A percentile compares a stretch with the other conserved stretches of the same genome.
Conservation (phyloP, 2,888 invertebrate species). For the Marronus borbonicus region DNA sequence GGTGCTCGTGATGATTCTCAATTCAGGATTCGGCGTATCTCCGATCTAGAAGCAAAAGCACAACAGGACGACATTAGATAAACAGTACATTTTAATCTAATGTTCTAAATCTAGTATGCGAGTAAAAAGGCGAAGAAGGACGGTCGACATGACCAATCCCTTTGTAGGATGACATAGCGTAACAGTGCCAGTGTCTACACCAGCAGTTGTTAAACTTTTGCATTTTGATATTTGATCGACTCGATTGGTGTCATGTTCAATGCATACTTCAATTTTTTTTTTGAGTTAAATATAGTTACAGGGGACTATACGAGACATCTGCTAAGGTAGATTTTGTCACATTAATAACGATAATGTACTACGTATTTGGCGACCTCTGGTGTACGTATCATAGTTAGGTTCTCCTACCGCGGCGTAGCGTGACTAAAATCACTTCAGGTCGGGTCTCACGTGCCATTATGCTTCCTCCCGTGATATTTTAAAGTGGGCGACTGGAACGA, state of each 20-base stretch:
- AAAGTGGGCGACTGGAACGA: constrained; percentile 29
- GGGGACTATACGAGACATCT: too few species aligned
- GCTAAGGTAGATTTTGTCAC: neutral
- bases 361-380: too few species aligned
- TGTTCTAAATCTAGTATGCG: constrained; percentile 51
- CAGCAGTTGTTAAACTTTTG: too few species aligned
- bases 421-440: constrained; percentile 64
- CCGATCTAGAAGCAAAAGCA: constrained; percentile 79
- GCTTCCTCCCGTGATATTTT: constrained; percentile 42
- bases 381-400: neutral
- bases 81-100: constrained; percentile 48
- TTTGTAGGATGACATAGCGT: neutral
- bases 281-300: too few species aligned
- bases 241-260: neutral
- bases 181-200: too few species aligned
- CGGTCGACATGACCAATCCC: constrained; percentile 61
- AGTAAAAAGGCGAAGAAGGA: neutral
- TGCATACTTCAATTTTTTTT: too few species aligned
- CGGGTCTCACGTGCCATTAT: constrained; percentile 56
- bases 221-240: neutral
- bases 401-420: constrained; percentile 59
- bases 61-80: constrained; percentile 53
- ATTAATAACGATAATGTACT: neutral
- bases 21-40: constrained; percentile 87
- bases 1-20: constrained; percentile 89